Base-by-base conservation (phyloP, 2,888 invertebrate species). In the Griposia aprilina region DNA sequence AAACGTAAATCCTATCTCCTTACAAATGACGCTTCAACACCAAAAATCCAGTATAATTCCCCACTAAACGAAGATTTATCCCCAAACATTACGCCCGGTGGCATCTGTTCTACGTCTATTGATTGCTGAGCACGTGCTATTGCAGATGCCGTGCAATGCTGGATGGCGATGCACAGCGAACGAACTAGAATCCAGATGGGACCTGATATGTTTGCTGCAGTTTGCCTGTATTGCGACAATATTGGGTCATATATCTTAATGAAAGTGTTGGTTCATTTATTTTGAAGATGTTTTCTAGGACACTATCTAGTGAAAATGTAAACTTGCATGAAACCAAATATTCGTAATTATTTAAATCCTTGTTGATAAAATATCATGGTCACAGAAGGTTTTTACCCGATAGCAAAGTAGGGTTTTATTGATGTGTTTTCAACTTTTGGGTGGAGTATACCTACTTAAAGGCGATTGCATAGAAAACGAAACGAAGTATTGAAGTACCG, bases 121-220 rank as follows among this genome's bases (percentile, higher is more conserved):
- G 79, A 60, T 50, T 62, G 45, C 15, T 52, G 36, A 13, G 30
- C 84, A 84, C 76, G 79, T 86, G 60, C 59, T 8, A 5, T 15
- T 74, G 73, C 79, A 74, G 75, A 76, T 52, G 45, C 26, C 26
- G 15, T 45, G 23, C 45, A 17, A 57, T 71, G 50, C 26, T 55
- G 41, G 48, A 26, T 50, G 67, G 57, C 67, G 41, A 65, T 78
- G 73, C 60, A 78, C n/a, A 30, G 41, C 55, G n/a, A 73, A 76
- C 50, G 26, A 30, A 26, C 52, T 67, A 55, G 26, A 57, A 13
- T 60, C 65, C 87, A 83, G 75, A 83, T 76, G 86, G 1, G 83
- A 62, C 83, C 62, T 45, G n/a, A 63, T 67, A 67, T 20, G 45
- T 70, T 71, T 30, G 69, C 59, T 75, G 78, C 62, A 78, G 60